Evolutionary conservation across 2,888 invertebrate species (phyloP), one percentile per base, ranked within the genome.

Genomic region (Ommatoiulus sabulosus): DNA sequence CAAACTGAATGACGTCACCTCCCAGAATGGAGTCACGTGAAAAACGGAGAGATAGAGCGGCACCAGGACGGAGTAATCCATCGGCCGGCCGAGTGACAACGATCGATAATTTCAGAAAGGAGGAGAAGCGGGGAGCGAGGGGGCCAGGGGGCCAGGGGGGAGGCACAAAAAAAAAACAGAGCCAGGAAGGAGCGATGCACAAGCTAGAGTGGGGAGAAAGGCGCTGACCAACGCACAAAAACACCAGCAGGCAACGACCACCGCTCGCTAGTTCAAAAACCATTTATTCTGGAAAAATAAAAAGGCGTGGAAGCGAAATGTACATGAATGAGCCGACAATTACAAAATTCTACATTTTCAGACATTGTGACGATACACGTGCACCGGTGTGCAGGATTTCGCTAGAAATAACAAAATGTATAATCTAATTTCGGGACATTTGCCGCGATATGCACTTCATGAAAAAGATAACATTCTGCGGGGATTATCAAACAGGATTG

Each of bases 1-100:
- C 84, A 84, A 84, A 84, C 43, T 84, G 43, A 43, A 44, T 84
- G 84, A 84, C 84, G 84, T 84, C 84, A 84, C 44, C 84, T 43
- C 24, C 63, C 5, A 84, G 44, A 43, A 84, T 84, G 44, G 84
- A 84, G 84, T 84, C 84, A 84, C 84, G 84, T 84, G 84, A 84
- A 63, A 63, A 63, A 17, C n/a, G 63, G n/a, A 63, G 1, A 2
- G 63, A 63, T 1, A 84, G 84, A 84, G 24, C 43, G 84, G 6
- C 8, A 3, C 84, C 84, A 84, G 84, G 44, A 84, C 3, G 1
- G 44, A 17, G 24, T 84, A 35, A 84, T 84, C 84, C 84, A 84
- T 84, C 3, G 3, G 10, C 12, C 84, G 35, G 24, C 5, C 35
- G 44, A 84, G 43, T 12, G 20, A 84, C 7, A 84, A 10, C 8